phyloP scores from a whole-genome alignment of 2,888 invertebrate genomes.

The Hyppa rectilinea region DNA sequence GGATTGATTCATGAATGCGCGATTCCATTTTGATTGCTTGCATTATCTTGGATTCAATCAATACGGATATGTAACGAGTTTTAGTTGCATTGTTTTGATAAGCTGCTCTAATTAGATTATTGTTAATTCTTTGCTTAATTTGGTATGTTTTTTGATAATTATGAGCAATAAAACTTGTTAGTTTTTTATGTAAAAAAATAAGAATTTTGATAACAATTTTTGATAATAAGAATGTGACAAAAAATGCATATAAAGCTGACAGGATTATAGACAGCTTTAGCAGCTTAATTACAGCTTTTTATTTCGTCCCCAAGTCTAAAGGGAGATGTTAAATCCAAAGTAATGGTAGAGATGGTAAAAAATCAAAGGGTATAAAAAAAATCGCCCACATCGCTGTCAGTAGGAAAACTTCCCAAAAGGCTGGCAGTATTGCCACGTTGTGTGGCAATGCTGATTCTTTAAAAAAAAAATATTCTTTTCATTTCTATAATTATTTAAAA shows the following conservation, averaged over 20 bases:
- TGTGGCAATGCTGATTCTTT: too few relatives aligned
- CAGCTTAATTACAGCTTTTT: too few relatives aligned
- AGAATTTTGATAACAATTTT: background rate
- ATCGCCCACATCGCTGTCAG: too few relatives aligned
- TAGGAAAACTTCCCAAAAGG: too few relatives aligned
- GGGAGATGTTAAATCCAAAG: background rate
- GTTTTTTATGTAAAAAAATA: background rate
- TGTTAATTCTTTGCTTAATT: background rate
- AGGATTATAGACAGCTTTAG: background rate
- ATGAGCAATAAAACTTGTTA: background rate
- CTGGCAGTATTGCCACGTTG: too few relatives aligned
- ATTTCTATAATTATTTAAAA: too few relatives aligned
- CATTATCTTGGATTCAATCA: conserved; percentile 55
- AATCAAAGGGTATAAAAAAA: too few relatives aligned
- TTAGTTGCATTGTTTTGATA: conserved; percentile 3
- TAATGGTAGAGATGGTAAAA: background rate
- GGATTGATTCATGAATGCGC: conserved; percentile 49
- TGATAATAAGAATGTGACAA: background rate
- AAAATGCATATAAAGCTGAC: background rate
- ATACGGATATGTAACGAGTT: conserved; percentile 38
- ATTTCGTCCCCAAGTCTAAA: background rate
- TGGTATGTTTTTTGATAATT: conserved; percentile 4
- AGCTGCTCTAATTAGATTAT: conserved; percentile 14
- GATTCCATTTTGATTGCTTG: conserved; percentile 49
- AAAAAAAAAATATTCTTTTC: too few relatives aligned